These are phyloP conservation scores for Dinocampus coccinellae DNA, from an alignment of 2,888 invertebrate species.

Conservation along the genomic window DNA sequence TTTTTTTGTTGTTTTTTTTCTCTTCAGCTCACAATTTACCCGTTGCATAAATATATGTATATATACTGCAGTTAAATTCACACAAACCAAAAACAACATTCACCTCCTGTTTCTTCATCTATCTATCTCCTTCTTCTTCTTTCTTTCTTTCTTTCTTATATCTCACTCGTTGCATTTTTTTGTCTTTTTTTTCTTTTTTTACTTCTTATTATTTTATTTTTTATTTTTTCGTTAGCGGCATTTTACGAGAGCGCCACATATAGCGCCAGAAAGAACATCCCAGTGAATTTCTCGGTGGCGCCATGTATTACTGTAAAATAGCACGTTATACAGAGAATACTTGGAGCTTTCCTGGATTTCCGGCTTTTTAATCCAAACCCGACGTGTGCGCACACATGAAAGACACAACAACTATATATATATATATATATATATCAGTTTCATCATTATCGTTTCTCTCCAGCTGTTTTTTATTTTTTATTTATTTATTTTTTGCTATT, in stretches of 20 bases:
- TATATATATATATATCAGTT: not conserved
- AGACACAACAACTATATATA: not conserved
- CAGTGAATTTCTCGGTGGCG: slow-evolving; percentile 55
- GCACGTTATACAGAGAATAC: slow-evolving; percentile 55
- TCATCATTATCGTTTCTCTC: slow-evolving; percentile 24
- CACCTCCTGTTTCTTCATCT: slow-evolving; percentile 35
- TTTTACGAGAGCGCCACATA: slow-evolving; percentile 31
- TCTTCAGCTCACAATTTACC: slow-evolving; percentile 51
- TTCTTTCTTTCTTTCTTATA: no score
- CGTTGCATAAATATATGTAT: slow-evolving; percentile 35
- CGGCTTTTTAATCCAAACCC: slow-evolving; percentile 52
- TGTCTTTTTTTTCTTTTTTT: slow-evolving; percentile 22
- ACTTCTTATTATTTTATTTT: slow-evolving; percentile 14
- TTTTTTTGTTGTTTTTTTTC: slow-evolving; percentile 30
- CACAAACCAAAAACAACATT: not conserved
- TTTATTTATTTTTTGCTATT: slow-evolving; percentile 41
- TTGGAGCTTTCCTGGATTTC: slow-evolving; percentile 58
- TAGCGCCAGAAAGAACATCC: slow-evolving; percentile 33
- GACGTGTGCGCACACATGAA: slow-evolving; percentile 30
- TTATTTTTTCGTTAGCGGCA: slow-evolving; percentile 5
- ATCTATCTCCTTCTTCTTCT: slow-evolving; percentile 23
- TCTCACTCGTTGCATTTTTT: slow-evolving; percentile 24
- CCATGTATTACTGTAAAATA: slow-evolving; percentile 51
- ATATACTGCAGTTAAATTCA: not conserved
- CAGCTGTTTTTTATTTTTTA: slow-evolving; percentile 37